A percentile compares a stretch with the other conserved stretches of the same genome.
phyloP scores from a whole-genome alignment of 2,888 invertebrate species.

The Molorchus minor region DNA sequence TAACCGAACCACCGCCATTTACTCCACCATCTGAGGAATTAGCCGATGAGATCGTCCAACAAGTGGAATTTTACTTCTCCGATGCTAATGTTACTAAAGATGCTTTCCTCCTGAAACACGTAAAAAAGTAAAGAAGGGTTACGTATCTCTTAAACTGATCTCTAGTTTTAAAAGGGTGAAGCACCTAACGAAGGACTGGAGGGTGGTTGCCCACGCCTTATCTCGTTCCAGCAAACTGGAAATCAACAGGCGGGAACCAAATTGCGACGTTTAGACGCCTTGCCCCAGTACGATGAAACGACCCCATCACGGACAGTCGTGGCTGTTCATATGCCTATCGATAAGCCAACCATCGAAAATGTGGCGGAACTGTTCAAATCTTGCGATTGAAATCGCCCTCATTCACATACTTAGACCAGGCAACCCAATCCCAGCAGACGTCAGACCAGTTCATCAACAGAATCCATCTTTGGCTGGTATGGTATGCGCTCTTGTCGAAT shows the following conservation, averaged over 20 bases:
- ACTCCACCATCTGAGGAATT: slow-evolving; percentile 79
- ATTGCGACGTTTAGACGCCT: slow-evolving; percentile 81
- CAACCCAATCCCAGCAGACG: slow-evolving; percentile 89
- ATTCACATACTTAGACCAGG: slow-evolving; percentile 89
- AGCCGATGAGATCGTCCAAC: slow-evolving; percentile 80
- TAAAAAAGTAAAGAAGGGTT: slow-evolving; percentile 95
- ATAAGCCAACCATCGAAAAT: slow-evolving; percentile 86
- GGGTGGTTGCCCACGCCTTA: slow-evolving; percentile 88
- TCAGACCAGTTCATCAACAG: slow-evolving; percentile 88
- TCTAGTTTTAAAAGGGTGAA: slow-evolving; percentile 96
- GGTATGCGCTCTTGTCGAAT: slow-evolving; percentile 91
- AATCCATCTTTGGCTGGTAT: slow-evolving; percentile 87
- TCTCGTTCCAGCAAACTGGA: slow-evolving; percentile 81
- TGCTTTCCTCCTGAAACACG: slow-evolving; percentile 94
- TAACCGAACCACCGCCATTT: slow-evolving; percentile 70
- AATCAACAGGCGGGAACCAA: slow-evolving; percentile 92
- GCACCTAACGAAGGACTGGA: slow-evolving; percentile 92
- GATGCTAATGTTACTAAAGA: slow-evolving; percentile 95
- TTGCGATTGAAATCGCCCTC: slow-evolving; percentile 89
- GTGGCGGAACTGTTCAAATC: slow-evolving; percentile 90
- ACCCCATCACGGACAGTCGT: slow-evolving; percentile 92
- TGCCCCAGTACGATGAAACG: slow-evolving; percentile 92
- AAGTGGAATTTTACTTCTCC: slow-evolving; percentile 96
- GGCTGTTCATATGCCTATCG: slow-evolving; percentile 84
- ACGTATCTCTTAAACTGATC: slow-evolving; percentile 92